Conservation (phyloP, 1,140 invertebrate genomes). For the Rhopalosiphum maidis region DNA sequence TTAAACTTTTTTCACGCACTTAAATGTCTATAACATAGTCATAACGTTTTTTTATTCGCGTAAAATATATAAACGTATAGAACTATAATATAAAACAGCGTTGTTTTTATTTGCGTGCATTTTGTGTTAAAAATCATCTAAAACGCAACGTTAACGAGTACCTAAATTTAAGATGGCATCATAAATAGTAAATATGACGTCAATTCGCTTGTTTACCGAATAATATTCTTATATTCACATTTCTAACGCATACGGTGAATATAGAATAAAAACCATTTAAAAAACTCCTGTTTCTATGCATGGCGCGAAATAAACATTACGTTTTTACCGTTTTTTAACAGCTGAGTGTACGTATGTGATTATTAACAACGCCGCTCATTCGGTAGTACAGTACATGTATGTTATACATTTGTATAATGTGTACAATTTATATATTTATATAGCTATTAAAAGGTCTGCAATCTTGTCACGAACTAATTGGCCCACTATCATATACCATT, state of each 20-base stretch:
- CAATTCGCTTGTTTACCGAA: slow-evolving; percentile 3
- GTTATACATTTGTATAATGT: not conserved
- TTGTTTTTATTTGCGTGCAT: slow-evolving; percentile 22
- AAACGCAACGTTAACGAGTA: slow-evolving; percentile 17
- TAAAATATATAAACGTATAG: not conserved
- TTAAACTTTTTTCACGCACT: slow-evolving; percentile 9
- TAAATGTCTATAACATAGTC: not conserved
- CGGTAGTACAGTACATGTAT: not conserved
- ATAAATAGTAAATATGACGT: not conserved
- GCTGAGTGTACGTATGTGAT: not conserved
- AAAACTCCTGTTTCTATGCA: not conserved
- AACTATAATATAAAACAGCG: not conserved
- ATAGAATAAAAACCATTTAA: not conserved
- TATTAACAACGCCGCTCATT: not conserved
- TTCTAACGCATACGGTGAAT: not conserved
- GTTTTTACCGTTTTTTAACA: not conserved
- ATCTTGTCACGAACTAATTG: not conserved
- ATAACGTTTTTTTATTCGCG: not conserved
- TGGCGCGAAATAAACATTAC: not conserved
- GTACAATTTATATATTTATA: not conserved
- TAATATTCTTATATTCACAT: not conserved
- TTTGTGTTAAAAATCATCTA: not conserved
- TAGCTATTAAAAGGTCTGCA: not conserved
- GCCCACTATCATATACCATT: too few species aligned
- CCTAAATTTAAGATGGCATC: slow-evolving; percentile 19